Conservation (phyloP, 2,797 vertebrate species). For the Malacoctenus gilli region DNA sequence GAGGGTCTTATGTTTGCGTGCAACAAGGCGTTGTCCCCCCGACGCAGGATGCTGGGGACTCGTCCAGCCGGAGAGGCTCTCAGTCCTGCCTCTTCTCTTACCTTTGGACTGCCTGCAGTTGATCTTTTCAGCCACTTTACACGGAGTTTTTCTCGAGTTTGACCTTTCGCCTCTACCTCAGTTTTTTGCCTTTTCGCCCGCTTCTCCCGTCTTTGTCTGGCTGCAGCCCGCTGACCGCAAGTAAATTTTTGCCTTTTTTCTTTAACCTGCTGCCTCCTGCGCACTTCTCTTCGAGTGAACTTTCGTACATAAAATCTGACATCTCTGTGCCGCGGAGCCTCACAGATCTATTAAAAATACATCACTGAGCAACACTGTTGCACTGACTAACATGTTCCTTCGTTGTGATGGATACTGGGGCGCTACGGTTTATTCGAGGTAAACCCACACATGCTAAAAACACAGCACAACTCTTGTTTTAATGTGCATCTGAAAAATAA, state of each 20-base stretch:
- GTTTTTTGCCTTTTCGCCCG: too few relatives aligned
- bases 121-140: too few relatives aligned
- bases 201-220: too few relatives aligned
- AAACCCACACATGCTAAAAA: slow-evolving; percentile 10
- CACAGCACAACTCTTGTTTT: background rate
- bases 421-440: slow-evolving; percentile 11
- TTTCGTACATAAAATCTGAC: background rate
- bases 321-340: background rate
- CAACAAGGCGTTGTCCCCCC: too few relatives aligned
- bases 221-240: too few relatives aligned
- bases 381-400: background rate
- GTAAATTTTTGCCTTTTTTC: background rate
- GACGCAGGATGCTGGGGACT: too few relatives aligned
- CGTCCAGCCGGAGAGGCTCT: too few relatives aligned
- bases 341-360: slow-evolving; percentile 4
- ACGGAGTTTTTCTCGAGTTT: too few relatives aligned
- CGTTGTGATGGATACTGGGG: background rate
- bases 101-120: too few relatives aligned
- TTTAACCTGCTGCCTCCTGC: background rate
- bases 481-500: slow-evolving; percentile 25
- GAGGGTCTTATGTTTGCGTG: too few relatives aligned
- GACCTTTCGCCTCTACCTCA: too few relatives aligned
- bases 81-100: too few relatives aligned
- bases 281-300: background rate
- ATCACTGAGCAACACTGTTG: background rate